A percentile compares a stretch with the other conserved stretches of the same genome.
Conservation (phyloP, 2,113 vertebrate species). For the Artemisiospiza belli region DNA sequence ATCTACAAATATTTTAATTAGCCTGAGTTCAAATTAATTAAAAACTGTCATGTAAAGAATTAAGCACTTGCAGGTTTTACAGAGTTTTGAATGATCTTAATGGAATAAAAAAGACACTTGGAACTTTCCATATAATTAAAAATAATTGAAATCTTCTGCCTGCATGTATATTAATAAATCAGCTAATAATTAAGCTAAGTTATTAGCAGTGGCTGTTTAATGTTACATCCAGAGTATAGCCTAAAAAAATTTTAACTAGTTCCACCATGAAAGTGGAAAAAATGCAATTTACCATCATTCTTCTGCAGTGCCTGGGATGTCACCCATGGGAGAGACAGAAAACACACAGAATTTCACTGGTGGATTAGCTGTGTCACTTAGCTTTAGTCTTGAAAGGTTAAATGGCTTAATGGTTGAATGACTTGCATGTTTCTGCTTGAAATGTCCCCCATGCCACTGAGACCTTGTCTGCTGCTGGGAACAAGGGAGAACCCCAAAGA, state of each 20-base stretch:
- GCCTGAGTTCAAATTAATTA: slow-evolving; percentile 31
- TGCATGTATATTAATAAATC: neutral
- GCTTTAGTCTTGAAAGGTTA: neutral
- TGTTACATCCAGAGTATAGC: neutral
- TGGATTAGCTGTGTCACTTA: neutral
- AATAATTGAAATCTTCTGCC: slow-evolving; percentile 10
- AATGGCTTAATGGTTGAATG: neutral
- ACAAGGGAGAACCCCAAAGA: neutral
- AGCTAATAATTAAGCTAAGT: neutral
- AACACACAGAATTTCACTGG: neutral
- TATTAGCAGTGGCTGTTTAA: neutral
- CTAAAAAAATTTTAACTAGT: neutral
- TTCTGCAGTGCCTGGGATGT: neutral
- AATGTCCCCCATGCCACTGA: neutral
- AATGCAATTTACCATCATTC: neutral
- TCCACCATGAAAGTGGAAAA: neutral
- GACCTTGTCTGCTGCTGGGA: neutral
- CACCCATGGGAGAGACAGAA: neutral
- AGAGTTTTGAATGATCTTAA: neutral
- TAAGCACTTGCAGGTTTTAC: neutral
- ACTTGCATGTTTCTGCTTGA: neutral
- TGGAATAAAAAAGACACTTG: neutral
- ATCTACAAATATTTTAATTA: slow-evolving; percentile 49
- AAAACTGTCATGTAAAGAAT: slow-evolving; percentile 26
- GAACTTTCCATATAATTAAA: slow-evolving; percentile 23